Evolutionary conservation across 2,888 invertebrate genomes (phyloP), one percentile per base, ranked within the genome.

Genomic region (Synanthedon vespiformis): DNA sequence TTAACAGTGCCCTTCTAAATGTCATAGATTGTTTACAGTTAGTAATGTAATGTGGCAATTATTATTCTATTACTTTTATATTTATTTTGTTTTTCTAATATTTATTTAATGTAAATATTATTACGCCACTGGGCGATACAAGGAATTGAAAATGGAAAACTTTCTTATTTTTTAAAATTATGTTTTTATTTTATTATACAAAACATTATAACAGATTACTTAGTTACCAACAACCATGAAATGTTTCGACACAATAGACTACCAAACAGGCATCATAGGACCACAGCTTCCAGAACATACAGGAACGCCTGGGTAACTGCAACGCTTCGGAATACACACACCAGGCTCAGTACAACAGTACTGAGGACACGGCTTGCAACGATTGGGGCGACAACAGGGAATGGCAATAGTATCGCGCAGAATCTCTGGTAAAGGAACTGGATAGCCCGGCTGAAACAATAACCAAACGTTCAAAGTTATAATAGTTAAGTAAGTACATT

Each of bases 281-380:
- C 86, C 86, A 54, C 77, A 80, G 49, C 57, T 67, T 4, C 78
- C 69, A 4, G 68, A 61, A 53, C 85, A 85, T 12, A 83, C 72
- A 1, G 86, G 83, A 0, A 77, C 77, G 14, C 85, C 85, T 5
- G 86, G 81, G 58, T 76, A 84, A 55, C 84, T 82, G 68, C 85
- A 85, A 2, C 82, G 73, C 54, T 84, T 83, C 3, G 81, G 78
- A 1, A 64, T 66, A 56, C 82, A 82, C 0, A 80, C 58, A 0
- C 67, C 80, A 0, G 85, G 79, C 54, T 81, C 80, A 0, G 77
- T 77, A 59, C 84, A 87, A 69, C 88, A 86, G 72, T 89, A 89
- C 65, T 88, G 88, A 5, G 89, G 83, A 60, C 89, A 89, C 2
- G 89, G 88, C 70, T 86, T 89, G 65, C 88, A 89, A 57, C 89